Conservation (phyloP, 2,797 vertebrate species). For the Phataginus tricuspis region DNA sequence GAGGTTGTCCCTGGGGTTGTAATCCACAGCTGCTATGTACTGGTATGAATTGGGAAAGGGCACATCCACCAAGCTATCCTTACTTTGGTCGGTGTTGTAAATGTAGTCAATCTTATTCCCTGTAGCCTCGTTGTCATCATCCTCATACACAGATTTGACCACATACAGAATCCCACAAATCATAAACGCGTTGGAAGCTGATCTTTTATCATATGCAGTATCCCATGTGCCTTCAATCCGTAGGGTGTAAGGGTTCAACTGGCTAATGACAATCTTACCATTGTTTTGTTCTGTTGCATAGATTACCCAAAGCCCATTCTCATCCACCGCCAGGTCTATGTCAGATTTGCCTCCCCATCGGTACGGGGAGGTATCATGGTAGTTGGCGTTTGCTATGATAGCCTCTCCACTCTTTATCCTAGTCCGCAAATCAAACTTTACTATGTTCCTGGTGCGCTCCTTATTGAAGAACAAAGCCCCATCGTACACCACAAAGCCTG, state of each 20-base stretch:
- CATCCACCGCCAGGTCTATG: slow-evolving; percentile 97
- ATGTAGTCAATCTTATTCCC: slow-evolving; percentile 99
- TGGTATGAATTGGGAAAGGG: slow-evolving; percentile 99
- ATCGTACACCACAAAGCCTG: slow-evolving; percentile 97
- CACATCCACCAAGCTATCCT: slow-evolving; percentile 96
- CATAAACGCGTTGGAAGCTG: slow-evolving; percentile 99
- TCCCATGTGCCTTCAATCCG: slow-evolving; percentile 98
- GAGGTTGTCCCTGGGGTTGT: slow-evolving; percentile 98
- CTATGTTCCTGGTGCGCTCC: slow-evolving; percentile 98
- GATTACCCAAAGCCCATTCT: slow-evolving; percentile 99
- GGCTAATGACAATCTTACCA: slow-evolving; percentile 97
- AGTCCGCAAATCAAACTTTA: slow-evolving; percentile 97
- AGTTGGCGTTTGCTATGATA: slow-evolving; percentile 98
- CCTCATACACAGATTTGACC: slow-evolving; percentile 97
- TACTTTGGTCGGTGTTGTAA: slow-evolving; percentile 98
- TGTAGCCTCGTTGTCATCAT: slow-evolving; percentile 98
- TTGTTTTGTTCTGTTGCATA: slow-evolving; percentile 99
- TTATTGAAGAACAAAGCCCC: slow-evolving; percentile 99
- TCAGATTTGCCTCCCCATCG: slow-evolving; percentile 99
- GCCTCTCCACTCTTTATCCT: slow-evolving; percentile 99
- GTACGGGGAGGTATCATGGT: slow-evolving; percentile 98
- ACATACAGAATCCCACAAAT: slow-evolving; percentile 99
- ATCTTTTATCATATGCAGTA: slow-evolving; percentile 98
- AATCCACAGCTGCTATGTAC: slow-evolving; percentile 99
- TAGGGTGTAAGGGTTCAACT: slow-evolving; percentile 97